Evolutionary conservation across 2,113 vertebrate genomes (phyloP).

Genomic region (Chlorodrepanis virens): DNA sequence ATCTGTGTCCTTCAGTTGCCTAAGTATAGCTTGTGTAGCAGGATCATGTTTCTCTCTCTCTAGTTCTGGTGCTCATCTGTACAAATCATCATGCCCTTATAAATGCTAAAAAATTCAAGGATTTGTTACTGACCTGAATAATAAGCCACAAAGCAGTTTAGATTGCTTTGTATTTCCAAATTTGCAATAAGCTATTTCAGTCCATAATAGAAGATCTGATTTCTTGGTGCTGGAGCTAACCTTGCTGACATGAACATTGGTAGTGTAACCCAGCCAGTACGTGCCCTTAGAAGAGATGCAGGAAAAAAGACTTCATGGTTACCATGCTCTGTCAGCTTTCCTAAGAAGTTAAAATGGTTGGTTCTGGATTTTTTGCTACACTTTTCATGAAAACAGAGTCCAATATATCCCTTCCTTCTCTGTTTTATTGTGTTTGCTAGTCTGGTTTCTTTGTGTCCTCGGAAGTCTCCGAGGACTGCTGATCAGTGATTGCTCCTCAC

Average conservation of each 20-base stretch:
- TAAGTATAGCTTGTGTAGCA: background rate
- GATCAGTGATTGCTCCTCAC: background rate
- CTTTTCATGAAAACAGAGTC: background rate
- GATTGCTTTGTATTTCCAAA: background rate
- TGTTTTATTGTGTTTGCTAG: background rate
- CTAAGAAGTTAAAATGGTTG: background rate
- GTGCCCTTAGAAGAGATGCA: background rate
- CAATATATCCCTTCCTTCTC: background rate
- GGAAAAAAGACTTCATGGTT: background rate
- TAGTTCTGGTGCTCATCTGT: background rate
- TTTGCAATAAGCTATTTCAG: background rate
- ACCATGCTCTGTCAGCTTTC: background rate
- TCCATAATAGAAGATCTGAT: background rate
- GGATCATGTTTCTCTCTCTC: background rate
- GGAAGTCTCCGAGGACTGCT: background rate
- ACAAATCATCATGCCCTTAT: background rate
- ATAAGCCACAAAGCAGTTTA: background rate
- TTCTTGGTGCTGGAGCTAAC: background rate
- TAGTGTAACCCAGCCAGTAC: background rate
- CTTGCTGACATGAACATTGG: background rate
- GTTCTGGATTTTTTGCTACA: background rate
- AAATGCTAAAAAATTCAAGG: background rate
- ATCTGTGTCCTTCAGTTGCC: background rate
- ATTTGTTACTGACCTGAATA: background rate
- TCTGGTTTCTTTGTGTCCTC: background rate